Base-by-base conservation (phyloP, 2,113 vertebrate genomes). In the Heterotilapia buettikoferi region DNA sequence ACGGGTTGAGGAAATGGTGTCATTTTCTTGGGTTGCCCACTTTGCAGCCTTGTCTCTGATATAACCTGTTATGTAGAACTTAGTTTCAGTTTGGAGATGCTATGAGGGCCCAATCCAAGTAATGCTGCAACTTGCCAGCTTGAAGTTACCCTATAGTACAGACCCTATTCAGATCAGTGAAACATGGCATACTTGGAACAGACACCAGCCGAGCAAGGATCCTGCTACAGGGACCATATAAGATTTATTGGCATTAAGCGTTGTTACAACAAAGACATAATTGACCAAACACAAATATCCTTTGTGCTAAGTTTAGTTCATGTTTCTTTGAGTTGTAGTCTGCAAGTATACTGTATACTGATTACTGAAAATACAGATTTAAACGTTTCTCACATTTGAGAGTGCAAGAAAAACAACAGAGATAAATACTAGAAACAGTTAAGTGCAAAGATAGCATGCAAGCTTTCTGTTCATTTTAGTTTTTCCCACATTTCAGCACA, bases 261-360 rank as follows among this genome's bases (percentile, higher is more conserved):
- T 26, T 0, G 2, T 57, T 57, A 57, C 54, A 57, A 57, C 2
- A 57, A 57, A 57, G 0, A 26, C 54, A 8, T 57, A 57, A 57
- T 3, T 26, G 21, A 0, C 21, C 12, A 14, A 57, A 57, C 54
- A 57, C 21, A 57, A 57, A 57, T 57, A 6, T 57, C 54, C 24
- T 57, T 14, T 26, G 1, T 0, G 54, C 24, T 57, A 57, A 57
- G 0, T 57, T 57, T 57, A 57, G 12, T 26, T 14, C 21, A 56
- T 56, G 54, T 57, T 57, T 57, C 54, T 57, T 57, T 57, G 21
- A 57, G 54, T 57, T 2, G 2, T 26, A 14, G 54, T 5, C 21
- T 57, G 24, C 12, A 57, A 57, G 54, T 57, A 57, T 3, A 57
- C 54, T 57, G 12, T 0, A 26, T 57, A 26, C 12, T 14, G 21